Percentiles rank a stretch among this genome's conserved stretches.
Evolutionary conservation across 2,888 invertebrate genomes (phyloP).

Genomic region (Selenia dentaria): DNA sequence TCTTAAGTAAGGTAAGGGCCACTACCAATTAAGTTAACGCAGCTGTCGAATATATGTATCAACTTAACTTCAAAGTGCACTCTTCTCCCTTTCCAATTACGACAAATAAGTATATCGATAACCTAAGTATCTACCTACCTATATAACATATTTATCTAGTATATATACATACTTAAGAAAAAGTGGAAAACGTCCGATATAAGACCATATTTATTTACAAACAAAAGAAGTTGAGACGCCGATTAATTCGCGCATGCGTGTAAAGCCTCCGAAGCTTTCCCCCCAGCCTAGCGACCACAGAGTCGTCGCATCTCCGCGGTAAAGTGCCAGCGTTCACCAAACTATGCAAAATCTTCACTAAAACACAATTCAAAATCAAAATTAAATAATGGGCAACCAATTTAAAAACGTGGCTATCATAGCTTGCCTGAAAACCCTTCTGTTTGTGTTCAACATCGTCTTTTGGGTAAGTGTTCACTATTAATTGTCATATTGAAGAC

Average conservation of each 20-base stretch:
- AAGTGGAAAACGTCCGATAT: no score
- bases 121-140: no score
- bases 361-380: no score
- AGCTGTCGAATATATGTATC: no score
- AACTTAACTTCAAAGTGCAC: no score
- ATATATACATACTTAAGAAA: no score
- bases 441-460: slow-evolving; percentile 91
- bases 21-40: no score
- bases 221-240: slow-evolving; percentile 48
- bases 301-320: neutral
- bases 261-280: slow-evolving; percentile 26
- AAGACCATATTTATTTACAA: slow-evolving; percentile 44
- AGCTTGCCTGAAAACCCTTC: slow-evolving; percentile 90
- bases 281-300: slow-evolving; percentile 5
- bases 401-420: slow-evolving; percentile 90
- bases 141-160: no score
- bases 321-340: slow-evolving; percentile 1
- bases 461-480: slow-evolving; percentile 89
- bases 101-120: no score
- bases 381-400: slow-evolving; percentile 86
- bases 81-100: no score
- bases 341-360: no score
- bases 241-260: slow-evolving; percentile 67
- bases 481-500: neutral
- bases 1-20: no score